Evolutionary conservation across 37 sponge, comb jelly and placozoan genomes (phyloP), one percentile per base, ranked within the genome.

Genomic region (Halichondria panicea): DNA sequence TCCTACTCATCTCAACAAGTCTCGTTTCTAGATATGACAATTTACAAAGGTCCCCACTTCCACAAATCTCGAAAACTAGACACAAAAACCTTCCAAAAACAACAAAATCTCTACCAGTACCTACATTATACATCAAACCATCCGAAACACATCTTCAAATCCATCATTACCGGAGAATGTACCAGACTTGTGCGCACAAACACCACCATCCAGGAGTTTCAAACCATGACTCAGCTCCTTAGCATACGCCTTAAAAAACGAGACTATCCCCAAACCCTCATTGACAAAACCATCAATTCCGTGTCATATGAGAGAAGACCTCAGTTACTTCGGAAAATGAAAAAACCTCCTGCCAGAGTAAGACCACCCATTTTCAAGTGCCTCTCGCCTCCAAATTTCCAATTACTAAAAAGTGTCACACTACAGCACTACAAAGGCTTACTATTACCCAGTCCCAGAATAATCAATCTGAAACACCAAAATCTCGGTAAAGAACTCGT

Each of bases 81-180:
- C 11, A 3, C 42, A 3, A 69, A n/a, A 8, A 69, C 81, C 1
- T 80, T 41, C 33, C 71, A 70, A 22, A 80, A 80, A 57, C 52
- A 58, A 34, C 60, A 40, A 22, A 80, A 80, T 34, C 62, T 69
- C 35, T 70, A 59, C 30, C 81, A 80, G 30, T 80, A 80, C 35
- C 63, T 80, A 5, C 57, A 80, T 3, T 80, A 31, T 30, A 27
- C 71, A 0, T 80, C 81, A 2, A 3, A 5, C 30, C 81, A 80
- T 58, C 71, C 71, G 13, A 69, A 42, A 59, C 1, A 33, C 7
- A 18, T 59, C 5, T 46, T 22, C 39, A 69, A 80, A 55, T 56
- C 59, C 1, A 5, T 80, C 0, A 41, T 80, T 5, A 7, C 19
- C 6, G 71, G 71, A 43, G 81, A 80, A 62, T 64, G 67, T 40